These are phyloP conservation scores for Orientallactaga sibirica DNA, from an alignment of 2,797 vertebrate species.

Conservation along the genomic window DNA sequence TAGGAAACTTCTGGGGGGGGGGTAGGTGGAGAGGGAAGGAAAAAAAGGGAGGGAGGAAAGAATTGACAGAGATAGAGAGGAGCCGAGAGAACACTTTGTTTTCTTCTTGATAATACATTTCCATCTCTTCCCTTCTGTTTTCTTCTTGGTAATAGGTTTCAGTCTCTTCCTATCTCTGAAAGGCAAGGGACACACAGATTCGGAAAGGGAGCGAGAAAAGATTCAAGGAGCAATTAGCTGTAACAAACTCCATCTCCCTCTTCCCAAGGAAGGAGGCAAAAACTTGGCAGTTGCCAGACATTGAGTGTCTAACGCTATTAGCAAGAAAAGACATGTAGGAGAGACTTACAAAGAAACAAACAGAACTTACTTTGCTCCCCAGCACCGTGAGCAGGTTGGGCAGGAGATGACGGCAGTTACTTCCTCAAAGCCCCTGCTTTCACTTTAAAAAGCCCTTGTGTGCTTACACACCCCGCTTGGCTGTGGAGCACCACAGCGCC, in stretches of 20 bases:
- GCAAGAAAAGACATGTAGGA: conserved; percentile 74
- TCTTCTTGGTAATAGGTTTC: conserved; percentile 32
- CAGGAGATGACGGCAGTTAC: conserved; percentile 74
- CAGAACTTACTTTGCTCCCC: conserved; percentile 84
- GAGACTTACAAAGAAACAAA: conserved; percentile 79
- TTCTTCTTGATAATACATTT: neutral
- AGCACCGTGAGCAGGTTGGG: conserved; percentile 77
- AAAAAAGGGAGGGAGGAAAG: neutral
- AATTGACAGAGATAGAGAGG: neutral
- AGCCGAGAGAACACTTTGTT: neutral
- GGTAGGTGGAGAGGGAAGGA: neutral
- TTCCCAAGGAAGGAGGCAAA: conserved; percentile 5
- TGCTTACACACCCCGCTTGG: conserved; percentile 69
- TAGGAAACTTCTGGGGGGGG: conserved; percentile 2
- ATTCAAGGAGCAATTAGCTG: conserved; percentile 46
- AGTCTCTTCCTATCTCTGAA: conserved; percentile 41
- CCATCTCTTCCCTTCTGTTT: neutral
- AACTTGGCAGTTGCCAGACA: conserved; percentile 42
- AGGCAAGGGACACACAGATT: neutral
- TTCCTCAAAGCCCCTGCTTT: conserved; percentile 82
- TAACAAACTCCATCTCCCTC: conserved; percentile 53
- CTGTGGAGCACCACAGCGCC: conserved; percentile 62
- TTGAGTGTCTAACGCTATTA: conserved; percentile 29
- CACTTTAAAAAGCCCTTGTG: conserved; percentile 81
- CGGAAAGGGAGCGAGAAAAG: neutral